Percentiles rank a stretch among this genome's conserved stretches.
These are phyloP conservation scores for Aurelia sp. DNA, from an alignment of 30 jellyfish, hydroid and myxozoan species.

Conservation along the genomic window DNA sequence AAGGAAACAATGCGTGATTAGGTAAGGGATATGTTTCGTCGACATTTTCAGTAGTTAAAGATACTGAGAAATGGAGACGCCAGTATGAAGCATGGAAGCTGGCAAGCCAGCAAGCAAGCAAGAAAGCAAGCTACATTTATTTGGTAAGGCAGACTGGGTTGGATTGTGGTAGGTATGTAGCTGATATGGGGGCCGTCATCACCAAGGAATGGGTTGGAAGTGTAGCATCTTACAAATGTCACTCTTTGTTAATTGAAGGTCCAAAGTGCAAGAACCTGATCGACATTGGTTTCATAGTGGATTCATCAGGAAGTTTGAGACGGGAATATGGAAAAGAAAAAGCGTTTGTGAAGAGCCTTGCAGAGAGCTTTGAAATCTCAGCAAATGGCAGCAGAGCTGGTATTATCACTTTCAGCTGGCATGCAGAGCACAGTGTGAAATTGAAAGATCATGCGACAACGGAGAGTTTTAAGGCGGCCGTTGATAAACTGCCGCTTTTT, in stretches of 20 bases:
- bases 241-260: background rate
- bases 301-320: constrained; percentile 85
- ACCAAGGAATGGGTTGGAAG: no score
- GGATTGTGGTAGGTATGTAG: no score
- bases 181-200: no score
- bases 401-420: constrained; percentile 76
- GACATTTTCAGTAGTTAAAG: no score
- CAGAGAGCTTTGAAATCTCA: constrained; percentile 63
- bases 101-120: no score
- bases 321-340: constrained; percentile 81
- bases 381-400: constrained; percentile 85
- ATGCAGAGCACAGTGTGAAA: constrained; percentile 78
- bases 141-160: no score
- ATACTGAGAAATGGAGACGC: no score
- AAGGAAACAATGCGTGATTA: no score
- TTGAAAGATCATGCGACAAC: constrained; percentile 39
- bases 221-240: no score
- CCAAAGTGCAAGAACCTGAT: background rate
- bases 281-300: constrained; percentile 84
- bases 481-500: constrained; percentile 76
- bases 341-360: constrained; percentile 75
- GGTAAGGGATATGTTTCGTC: no score
- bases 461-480: constrained; percentile 65
- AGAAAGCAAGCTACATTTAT: no score
- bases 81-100: no score